Evolutionary conservation across 2,888 invertebrate genomes (phyloP), one percentile per base, ranked within the genome.

Genomic region (Nesidiocoris tenuis): DNA sequence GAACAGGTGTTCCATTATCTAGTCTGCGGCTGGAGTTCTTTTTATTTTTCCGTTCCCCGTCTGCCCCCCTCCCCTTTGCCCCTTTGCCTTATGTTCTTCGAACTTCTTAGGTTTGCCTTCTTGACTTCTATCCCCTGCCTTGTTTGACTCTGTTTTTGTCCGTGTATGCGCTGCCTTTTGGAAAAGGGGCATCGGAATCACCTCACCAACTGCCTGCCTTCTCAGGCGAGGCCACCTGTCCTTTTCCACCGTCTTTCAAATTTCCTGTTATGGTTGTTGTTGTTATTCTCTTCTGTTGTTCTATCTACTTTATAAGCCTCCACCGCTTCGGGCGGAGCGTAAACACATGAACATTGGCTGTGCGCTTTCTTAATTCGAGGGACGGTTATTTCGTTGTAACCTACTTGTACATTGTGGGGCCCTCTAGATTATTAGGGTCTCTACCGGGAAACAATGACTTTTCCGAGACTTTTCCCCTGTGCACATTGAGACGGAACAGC

Each of bases 1-100:
- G 70, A 70, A 70, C 70, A 70, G 70, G 70, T 70, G 70, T 70
- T 70, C 70, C 70, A 70, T 70, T 70, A 70, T 70, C 59, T 24
- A 59, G n/a, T 23, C 18, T 17, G 66, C 23, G 17, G 65, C 18
- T 19, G 39, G 18, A 39, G 39, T 59, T 70, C 70, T 70, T 70
- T 56, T 59, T 18, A 17, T 18, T 59, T 59, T 59, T 9, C 19
- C 59, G 54, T 54, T 12, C 59, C n/a, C 19, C 63, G 12, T 63
- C 63, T 21, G 2, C 12, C 21, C 22, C 22, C 63, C 12, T 39
- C 3, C 12, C 39, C 5, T 12, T 39, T 39, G 5, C 12, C 39
- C 39, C 12, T 39, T 39, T 12, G 39, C 39, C 39, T 39, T 39
- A 39, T 39, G 39, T 39, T 39, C 39, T 39, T 39, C 12, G 39